These are phyloP conservation scores for Atta texana DNA, from an alignment of 1,140 invertebrate species.

Conservation along the genomic window DNA sequence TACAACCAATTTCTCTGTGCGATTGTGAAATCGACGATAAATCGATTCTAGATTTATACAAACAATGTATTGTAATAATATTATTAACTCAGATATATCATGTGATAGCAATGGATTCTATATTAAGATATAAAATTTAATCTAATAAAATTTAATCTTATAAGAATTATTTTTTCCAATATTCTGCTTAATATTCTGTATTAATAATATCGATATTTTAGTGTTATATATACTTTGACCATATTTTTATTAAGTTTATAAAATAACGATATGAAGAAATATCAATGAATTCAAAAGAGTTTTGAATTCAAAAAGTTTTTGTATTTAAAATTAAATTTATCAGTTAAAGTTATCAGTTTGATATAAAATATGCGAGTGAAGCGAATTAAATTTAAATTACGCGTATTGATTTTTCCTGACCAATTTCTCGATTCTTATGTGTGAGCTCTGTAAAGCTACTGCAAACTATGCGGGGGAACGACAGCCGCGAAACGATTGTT, in stretches of 20 bases:
- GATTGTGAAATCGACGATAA: conserved; percentile 31
- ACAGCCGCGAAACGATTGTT: conserved; percentile 18
- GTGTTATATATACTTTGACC: conserved; percentile 1
- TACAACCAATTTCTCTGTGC: conserved; percentile 22
- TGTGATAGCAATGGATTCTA: neutral
- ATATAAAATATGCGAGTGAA: conserved; percentile 22
- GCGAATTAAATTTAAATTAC: conserved; percentile 14
- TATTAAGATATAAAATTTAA: conserved; percentile 15
- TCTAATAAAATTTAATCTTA: too few relatives aligned
- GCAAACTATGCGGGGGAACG: conserved; percentile 5
- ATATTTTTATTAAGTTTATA: neutral
- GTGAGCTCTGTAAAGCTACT: neutral
- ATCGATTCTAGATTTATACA: conserved; percentile 24
- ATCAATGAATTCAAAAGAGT: neutral
- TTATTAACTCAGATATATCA: conserved; percentile 29
- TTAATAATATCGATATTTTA: conserved; percentile 33
- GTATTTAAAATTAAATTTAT: conserved; percentile 15
- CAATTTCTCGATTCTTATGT: neutral
- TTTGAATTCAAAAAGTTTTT: neutral
- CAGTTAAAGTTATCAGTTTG: neutral
- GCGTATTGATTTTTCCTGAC: conserved; percentile 13
- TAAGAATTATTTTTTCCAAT: conserved; percentile 38
- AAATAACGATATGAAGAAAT: conserved; percentile 19
- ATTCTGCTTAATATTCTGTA: conserved; percentile 23
- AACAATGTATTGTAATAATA: conserved; percentile 10